Evolutionary conservation across 2,888 invertebrate species (phyloP), one percentile per base, ranked within the genome.

Genomic region (Troides aeacus): DNA sequence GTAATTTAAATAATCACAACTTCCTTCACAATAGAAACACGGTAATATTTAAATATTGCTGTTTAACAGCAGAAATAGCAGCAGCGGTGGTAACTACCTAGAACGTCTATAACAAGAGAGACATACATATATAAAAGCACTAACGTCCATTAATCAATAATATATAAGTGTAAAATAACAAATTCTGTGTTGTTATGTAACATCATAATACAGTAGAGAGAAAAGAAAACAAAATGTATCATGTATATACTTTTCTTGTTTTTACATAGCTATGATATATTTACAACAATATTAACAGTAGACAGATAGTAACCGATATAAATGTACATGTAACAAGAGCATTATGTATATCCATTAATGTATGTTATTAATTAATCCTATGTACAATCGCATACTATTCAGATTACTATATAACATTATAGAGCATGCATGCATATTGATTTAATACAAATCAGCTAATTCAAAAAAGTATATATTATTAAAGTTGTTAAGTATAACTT

Each of bases 241-340:
- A 78, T 79, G 79, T 77, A 76, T 76, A 75, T 80, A 74, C 81
- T 83, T 82, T 80, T 80, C 78, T 74, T 79, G 75, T 74, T 77
- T 78, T 77, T 75, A 78, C 77, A 77, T 74, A 81, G 81, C 83
- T 85, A 84, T 83, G 83, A 76, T 81, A 79, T 89, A 90, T 89
- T 86, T 91, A 91, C 90, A 90, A 83, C 82, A 85, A 85, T 86
- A 84, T 86, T 81, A 90, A 90, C 88, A 87, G 83, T 83, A 77
- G 62, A 53, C 77, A 81, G 79, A 81, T 74, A 71, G 73, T 74
- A 77, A 78, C 73, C 74, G 76, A 79, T 81, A 80, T 80, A 82
- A 77, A 81, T 78, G 79, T 77, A 76, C 74, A 79, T 79, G 76
- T 72, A 76, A 73, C 74, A 71, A 69, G 68, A 70, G 69, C 64